Evolutionary conservation across 2,113 vertebrate species (phyloP).

Genomic region (Pipa parva): DNA sequence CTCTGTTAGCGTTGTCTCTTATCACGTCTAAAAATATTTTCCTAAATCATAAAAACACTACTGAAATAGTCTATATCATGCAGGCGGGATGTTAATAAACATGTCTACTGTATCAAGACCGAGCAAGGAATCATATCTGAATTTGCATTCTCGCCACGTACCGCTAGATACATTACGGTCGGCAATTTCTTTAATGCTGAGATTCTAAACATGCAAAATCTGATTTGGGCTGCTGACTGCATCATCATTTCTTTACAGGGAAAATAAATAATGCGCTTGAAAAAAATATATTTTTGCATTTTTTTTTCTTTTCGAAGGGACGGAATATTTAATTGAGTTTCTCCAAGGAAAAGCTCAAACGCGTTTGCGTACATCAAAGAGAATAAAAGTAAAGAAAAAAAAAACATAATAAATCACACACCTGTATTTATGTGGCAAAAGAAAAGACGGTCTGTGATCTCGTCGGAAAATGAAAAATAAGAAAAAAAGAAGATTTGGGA

Average conservation of each 20-base stretch:
- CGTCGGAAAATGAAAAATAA: not conserved
- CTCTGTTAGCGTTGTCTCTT: too few relatives aligned
- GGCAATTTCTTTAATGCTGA: not conserved
- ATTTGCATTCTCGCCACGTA: not conserved
- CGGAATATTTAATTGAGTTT: constrained; percentile 27
- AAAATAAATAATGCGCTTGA: not conserved
- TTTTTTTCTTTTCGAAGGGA: not conserved
- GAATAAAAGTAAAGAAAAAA: not conserved
- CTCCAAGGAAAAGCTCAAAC: not conserved
- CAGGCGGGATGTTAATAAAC: not conserved
- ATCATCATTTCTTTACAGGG: constrained; percentile 25
- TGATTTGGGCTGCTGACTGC: not conserved
- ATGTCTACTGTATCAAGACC: not conserved
- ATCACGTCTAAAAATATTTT: too few relatives aligned
- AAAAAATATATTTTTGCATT: not conserved
- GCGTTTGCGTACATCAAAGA: constrained; percentile 3
- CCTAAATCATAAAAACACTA: too few relatives aligned
- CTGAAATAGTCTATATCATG: too few relatives aligned
- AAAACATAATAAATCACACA: constrained; percentile 6
- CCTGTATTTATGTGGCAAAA: constrained; percentile 22
- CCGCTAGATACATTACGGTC: not conserved
- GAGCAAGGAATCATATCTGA: not conserved
- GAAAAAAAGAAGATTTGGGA: constrained; percentile 12
- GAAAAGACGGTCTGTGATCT: constrained; percentile 7
- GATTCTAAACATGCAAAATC: not conserved